Percentiles rank a stretch among this genome's conserved stretches.
phyloP scores from a whole-genome alignment of 2,888 invertebrate species.

The Stenoptilia bipunctidactyla region DNA sequence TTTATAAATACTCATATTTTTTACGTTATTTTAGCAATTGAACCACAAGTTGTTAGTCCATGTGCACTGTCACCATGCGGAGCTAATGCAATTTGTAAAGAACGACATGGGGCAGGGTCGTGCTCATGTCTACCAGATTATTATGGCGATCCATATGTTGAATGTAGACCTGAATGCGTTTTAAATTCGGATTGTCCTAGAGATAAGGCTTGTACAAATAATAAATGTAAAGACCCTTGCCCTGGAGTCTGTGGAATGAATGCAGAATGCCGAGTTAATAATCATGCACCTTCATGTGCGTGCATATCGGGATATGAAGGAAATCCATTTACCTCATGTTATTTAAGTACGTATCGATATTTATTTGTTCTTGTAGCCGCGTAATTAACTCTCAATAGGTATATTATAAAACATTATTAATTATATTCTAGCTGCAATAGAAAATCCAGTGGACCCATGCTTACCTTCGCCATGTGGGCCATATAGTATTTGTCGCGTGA shows the following conservation, averaged over 20 bases:
- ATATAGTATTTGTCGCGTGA: slow-evolving; percentile 81
- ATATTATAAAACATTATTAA: not conserved
- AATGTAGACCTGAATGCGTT: slow-evolving; percentile 91
- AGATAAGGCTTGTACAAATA: slow-evolving; percentile 83
- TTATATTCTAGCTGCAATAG: slow-evolving; percentile 39
- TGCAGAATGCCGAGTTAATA: slow-evolving; percentile 84
- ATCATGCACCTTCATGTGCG: slow-evolving; percentile 85
- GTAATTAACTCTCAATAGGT: not conserved
- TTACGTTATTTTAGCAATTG: slow-evolving; percentile 54
- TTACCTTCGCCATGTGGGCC: slow-evolving; percentile 82
- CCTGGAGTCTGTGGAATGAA: slow-evolving; percentile 86
- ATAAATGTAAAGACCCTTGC: slow-evolving; percentile 88
- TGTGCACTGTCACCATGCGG: slow-evolving; percentile 91
- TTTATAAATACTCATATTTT: not conserved
- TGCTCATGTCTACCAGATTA: slow-evolving; percentile 86
- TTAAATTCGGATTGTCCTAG: slow-evolving; percentile 86
- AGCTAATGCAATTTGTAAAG: slow-evolving; percentile 86
- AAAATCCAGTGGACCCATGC: slow-evolving; percentile 65
- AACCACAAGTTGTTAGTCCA: slow-evolving; percentile 68
- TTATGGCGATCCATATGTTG: slow-evolving; percentile 87
- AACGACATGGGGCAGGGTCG: slow-evolving; percentile 83
- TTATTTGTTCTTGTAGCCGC: not conserved
- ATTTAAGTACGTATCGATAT: slow-evolving; percentile 45
- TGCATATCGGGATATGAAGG: slow-evolving; percentile 83
- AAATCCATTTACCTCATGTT: slow-evolving; percentile 83